phyloP scores from a whole-genome alignment of 2,797 vertebrate species.

The Mus spretus region DNA sequence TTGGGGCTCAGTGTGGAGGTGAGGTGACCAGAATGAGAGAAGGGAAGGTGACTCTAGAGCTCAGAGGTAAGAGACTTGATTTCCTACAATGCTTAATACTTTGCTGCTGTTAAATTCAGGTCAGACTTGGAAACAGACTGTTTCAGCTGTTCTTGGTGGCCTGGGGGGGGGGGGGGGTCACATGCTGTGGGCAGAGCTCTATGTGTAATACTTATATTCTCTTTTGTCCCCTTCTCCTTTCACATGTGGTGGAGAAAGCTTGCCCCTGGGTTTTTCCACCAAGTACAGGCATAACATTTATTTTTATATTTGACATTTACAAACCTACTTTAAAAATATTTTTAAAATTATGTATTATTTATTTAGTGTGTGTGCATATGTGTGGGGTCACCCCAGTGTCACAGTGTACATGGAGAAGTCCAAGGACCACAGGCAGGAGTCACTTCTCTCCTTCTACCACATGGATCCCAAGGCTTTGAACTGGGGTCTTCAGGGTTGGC shows the following conservation, averaged over 20 bases:
- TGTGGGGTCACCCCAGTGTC: neutral
- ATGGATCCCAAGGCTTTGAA: neutral
- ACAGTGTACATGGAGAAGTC: neutral
- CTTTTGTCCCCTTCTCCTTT: neutral
- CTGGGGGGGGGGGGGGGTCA: too few relatives aligned
- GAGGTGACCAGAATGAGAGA: neutral
- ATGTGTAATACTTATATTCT: neutral
- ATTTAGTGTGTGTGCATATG: neutral
- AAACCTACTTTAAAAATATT: neutral
- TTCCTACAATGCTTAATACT: constrained; percentile 7
- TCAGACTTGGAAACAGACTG: constrained; percentile 9
- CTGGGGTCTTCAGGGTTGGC: neutral
- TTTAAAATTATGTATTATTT: neutral
- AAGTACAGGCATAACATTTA: constrained; percentile 29
- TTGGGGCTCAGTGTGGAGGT: neutral
- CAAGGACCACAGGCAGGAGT: neutral
- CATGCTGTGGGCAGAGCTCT: neutral
- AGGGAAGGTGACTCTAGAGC: neutral
- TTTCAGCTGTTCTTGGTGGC: neutral
- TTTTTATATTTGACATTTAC: constrained; percentile 7
- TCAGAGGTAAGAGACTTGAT: neutral
- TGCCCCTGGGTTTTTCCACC: neutral
- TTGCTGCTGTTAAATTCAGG: constrained; percentile 23
- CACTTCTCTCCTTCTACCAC: neutral
- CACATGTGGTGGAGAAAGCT: neutral